Evolutionary conservation across 2,797 vertebrate species (phyloP), one percentile per base, ranked within the genome.

Genomic region (Microcaecilia unicolor): DNA sequence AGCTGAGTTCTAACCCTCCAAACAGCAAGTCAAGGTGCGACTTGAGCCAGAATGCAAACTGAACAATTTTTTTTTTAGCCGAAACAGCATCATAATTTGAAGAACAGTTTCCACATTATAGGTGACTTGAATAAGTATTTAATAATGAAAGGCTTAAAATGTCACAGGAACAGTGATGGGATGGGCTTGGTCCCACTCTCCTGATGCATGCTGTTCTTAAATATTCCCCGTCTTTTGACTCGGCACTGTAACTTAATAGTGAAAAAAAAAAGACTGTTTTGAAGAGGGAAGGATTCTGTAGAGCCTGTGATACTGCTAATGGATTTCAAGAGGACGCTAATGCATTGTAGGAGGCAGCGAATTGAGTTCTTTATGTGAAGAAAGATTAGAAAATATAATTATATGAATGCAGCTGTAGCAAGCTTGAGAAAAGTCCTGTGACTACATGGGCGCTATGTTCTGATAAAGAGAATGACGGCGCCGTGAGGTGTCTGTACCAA

Each of bases 271-370:
- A 21, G 21, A 16, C 3, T 72, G 57, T 74, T 75, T 46, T 70
- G 69, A 72, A 66, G 64, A 73, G 60, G 49, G 51, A 64, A 48
- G 17, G 66, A 59, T 67, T 60, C 67, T 61, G 55, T 67, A 64
- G 69, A 70, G 67, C 70, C 63, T 67, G 58, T 58, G 72, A 81
- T 72, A 64, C 55, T 51, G 65, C 74, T 86, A 87, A 89, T 85
- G 80, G 82, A 76, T 82, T 70, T 79, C 75, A 76, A 86, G 81
- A 83, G 80, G 80, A 61, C 76, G 69, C 69, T 78, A 80, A 85
- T 82, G 72, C 55, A 62, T 68, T 64, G 71, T 55, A 77, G 70
- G 67, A 76, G 64, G 58, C 60, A 64, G 67, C 65, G 66, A 72
- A 70, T 47, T 64, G 70, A 79, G 61, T 71, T 80, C 67, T 79